A percentile compares a stretch with the other conserved stretches of the same genome.
Conservation (phyloP, 1,140 invertebrate species). For the Branchinecta lindahli region DNA sequence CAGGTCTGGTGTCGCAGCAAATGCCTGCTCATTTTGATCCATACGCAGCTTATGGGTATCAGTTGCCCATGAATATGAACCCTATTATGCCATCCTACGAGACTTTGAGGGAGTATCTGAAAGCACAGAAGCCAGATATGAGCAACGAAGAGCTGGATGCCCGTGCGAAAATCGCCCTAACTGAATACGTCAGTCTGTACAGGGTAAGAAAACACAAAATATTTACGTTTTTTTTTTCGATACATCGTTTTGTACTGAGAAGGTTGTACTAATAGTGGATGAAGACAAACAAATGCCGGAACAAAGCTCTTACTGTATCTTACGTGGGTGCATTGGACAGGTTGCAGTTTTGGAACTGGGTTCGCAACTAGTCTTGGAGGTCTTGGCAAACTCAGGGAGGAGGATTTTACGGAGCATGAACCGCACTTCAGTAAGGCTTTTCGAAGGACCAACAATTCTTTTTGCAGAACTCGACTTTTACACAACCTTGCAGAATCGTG, state of each 20-base stretch:
- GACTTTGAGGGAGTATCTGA: not conserved
- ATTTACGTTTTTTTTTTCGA: not conserved
- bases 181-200: not conserved
- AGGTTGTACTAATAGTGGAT: not conserved
- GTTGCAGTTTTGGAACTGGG: not conserved
- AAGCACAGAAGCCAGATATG: not conserved
- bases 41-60: not conserved
- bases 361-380: not conserved
- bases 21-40: not conserved
- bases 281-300: not conserved
- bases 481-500: no score
- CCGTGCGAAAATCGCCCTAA: not conserved
- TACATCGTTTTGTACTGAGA: not conserved
- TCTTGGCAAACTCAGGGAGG: not conserved
- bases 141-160: conserved; percentile 6
- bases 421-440: no score
- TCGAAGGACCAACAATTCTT: no score
- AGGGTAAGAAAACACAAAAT: not conserved
- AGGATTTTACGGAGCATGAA: no score
- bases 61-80: not conserved
- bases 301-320: not conserved
- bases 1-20: not conserved
- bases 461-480: no score
- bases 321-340: not conserved
- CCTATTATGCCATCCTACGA: not conserved